These are phyloP conservation scores for Heliconius ethilla DNA, from an alignment of 2,888 invertebrate genomes.

Conservation along the genomic window DNA sequence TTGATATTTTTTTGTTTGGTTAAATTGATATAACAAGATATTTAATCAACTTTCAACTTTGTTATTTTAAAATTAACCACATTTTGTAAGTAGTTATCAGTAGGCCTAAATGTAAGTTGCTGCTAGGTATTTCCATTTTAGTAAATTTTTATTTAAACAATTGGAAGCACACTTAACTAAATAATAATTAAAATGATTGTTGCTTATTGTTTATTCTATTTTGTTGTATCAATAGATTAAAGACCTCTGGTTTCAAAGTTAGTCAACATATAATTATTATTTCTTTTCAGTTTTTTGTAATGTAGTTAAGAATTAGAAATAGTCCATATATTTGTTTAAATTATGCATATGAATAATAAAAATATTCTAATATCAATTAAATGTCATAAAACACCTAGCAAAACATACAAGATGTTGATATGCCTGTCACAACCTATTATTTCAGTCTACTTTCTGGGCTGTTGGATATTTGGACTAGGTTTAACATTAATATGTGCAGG, in stretches of 20 bases:
- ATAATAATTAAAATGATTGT: constrained; percentile 13
- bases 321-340: not conserved
- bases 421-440: constrained; percentile 41
- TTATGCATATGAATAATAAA: not conserved
- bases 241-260: not conserved
- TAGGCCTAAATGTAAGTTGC: constrained; percentile 46
- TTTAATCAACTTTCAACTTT: not conserved
- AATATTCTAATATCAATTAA: constrained; percentile 13
- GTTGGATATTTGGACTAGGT: constrained; percentile 89
- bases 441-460: constrained; percentile 89
- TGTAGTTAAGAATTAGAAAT: not conserved
- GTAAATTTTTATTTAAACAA: constrained; percentile 29
- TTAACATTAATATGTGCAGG: constrained; percentile 85
- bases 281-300: not conserved
- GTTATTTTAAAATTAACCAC: not conserved
- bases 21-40: constrained; percentile 13
- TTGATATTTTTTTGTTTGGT: constrained; percentile 1
- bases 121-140: constrained; percentile 42
- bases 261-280: not conserved
- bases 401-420: constrained; percentile 46
- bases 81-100: constrained; percentile 49
- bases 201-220: constrained; percentile 18
- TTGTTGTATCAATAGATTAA: constrained; percentile 6
- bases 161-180: constrained; percentile 12
- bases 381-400: constrained; percentile 41